Base-by-base conservation (phyloP, 2,113 vertebrate species). In the Caranx ignobilis region DNA sequence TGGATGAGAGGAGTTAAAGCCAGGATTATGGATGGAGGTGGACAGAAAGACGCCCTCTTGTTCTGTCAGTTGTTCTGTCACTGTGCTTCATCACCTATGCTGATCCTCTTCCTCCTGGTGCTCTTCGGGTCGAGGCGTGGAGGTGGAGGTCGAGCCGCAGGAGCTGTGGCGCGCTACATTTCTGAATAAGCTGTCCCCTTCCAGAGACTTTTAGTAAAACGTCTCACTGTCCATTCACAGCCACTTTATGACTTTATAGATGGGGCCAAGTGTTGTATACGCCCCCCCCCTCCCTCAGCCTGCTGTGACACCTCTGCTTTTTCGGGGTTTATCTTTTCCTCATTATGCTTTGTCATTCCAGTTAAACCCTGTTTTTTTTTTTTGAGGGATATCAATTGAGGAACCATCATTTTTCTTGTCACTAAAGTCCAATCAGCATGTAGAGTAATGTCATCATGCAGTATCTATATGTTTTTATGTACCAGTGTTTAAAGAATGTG, bases 301-400 rank as follows among this genome's bases (percentile, higher is more conserved):
- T 62, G 71, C 62, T 71, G 52, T 15, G 45, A 69, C 12, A 35
- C 31, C 16, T 21, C 63, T 68, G 64, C 63, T 73, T 63, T 60
- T 11, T 26, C 1, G 39, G 50, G 56, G 50, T 37, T 57, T 37
- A 26, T 55, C 16, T 56, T 55, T 60, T 82, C 68, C 35, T 61
- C 45, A 8, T n/a, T n/a, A 50, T 63, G 47, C 68, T 76, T 57
- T 55, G 67, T 90, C 92, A 94, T 94, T 93, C 90, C 90, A 66
- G 70, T 71, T 19, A 6, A 77, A 54, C 63, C 45, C 47, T 79
- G 67, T 64, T 11, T 12, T 41, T 63, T 9, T n/a, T 26, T 26
- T 26, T 26, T 31, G 11, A 71, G 63, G 77, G 81, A 69, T 70
- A 79, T 83, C 26, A 43, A 5, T 7, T 45, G 56, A 71, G 37